Evolutionary conservation across 2,113 vertebrate genomes (phyloP).

Genomic region (Chaenogobius annularis): DNA sequence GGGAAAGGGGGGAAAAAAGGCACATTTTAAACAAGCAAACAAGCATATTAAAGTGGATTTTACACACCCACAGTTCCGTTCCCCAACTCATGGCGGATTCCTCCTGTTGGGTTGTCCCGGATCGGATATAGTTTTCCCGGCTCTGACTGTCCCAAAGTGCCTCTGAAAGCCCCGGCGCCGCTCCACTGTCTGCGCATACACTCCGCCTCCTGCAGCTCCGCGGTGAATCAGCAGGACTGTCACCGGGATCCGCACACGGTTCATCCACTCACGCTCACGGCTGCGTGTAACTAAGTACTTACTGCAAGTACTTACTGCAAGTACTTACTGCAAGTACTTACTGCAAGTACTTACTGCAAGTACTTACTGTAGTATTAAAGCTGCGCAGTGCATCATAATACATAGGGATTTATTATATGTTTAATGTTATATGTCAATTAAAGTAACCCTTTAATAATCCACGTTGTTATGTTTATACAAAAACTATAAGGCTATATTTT

Average conservation of each 20-base stretch:
- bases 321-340: no score
- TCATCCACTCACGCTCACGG: background rate
- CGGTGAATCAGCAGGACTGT: constrained; percentile 38
- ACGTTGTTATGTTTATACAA: no score
- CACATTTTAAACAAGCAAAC: background rate
- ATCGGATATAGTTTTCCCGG: constrained; percentile 53
- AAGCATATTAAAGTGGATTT: background rate
- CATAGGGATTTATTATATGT: no score
- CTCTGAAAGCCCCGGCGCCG: constrained; percentile 44
- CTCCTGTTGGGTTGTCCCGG: constrained; percentile 49
- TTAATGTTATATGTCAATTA: no score
- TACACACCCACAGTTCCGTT: constrained; percentile 75
- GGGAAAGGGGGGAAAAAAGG: background rate
- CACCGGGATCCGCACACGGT: no score
- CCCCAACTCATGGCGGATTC: constrained; percentile 73
- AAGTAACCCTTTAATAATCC: no score
- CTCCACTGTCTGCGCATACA: constrained; percentile 40
- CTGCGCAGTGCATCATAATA: no score
- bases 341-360: no score
- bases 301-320: no score
- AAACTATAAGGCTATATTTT: no score
- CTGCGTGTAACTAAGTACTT: no score
- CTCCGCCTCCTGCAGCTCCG: constrained; percentile 23
- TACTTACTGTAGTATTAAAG: no score
- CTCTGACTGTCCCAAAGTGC: constrained; percentile 46